Base-by-base conservation (phyloP, 2,888 invertebrate genomes). In the Deilephila porcellus region DNA sequence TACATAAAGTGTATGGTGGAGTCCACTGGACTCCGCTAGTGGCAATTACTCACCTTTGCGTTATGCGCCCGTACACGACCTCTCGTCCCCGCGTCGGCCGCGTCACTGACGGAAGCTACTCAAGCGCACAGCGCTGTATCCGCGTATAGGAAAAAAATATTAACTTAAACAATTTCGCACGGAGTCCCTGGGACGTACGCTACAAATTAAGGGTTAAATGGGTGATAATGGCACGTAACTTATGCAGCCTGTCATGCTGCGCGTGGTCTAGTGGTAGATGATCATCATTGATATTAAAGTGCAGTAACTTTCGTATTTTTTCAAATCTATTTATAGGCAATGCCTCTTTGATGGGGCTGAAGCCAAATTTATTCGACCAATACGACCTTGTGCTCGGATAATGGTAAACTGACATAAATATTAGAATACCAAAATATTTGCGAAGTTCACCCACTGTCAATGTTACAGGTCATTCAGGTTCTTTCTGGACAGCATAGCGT, bases 241-340 rank as follows among this genome's bases (percentile, higher is more conserved):
- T 80, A 78, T 75, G 78, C 72, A 80, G 78, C 60, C 77, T 77
- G 75, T 81, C 80, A 71, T 71, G 60, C 5, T 81, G 75, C 25
- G 76, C 73, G 76, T 60, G 20, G 32, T 60, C 60, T 60, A 71
- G 45, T 60, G 71, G 82, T 59, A 74, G 5, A 71, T 81, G 78
- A 63, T 78, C 70, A 70, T 74, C 70, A 71, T 84, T 82, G 74
- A 82, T 72, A 74, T 84, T 84, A 76, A 83, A 83, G 76, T 84
- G 83, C 19, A 83, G 71, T 70, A 76, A 74, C 60, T 72, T 75
- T 71, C 76, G 74, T 60, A 82, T 80, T 72, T 74, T 81, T 64
- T 83, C 83, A 79, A 82, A 85, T 64, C 74, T 79, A 70, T 81
- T 82, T 17, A 77, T 71, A 34, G 81, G 73, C 80, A 81, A 83